A percentile compares a stretch with the other conserved stretches of the same genome.
These are phyloP conservation scores for Micrasema minimum DNA, from an alignment of 1,140 invertebrate species.

Conservation along the genomic window DNA sequence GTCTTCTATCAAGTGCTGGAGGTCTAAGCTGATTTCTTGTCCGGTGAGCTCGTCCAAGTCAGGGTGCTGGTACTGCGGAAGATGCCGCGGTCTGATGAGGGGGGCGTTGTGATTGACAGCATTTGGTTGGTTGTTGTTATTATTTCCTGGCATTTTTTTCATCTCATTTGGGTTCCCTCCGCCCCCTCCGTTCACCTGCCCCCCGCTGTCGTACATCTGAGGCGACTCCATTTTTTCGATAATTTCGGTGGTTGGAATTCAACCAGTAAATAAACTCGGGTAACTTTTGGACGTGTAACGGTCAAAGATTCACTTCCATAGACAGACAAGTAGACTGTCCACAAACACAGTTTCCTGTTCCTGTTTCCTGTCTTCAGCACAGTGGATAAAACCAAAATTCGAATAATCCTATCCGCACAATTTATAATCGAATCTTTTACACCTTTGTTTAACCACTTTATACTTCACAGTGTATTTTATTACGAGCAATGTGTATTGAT, in stretches of 20 bases:
- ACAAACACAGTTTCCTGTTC: too few relatives aligned
- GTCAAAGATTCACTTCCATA: neutral
- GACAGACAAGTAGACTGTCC: neutral
- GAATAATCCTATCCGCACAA: too few relatives aligned
- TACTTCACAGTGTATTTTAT: conserved; percentile 5
- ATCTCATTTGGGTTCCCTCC: conserved; percentile 58
- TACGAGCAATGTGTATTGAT: conserved; percentile 16
- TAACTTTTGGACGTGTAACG: too few relatives aligned
- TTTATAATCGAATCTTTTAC: conserved; percentile 3
- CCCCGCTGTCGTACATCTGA: conserved; percentile 74
- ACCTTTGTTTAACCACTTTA: neutral
- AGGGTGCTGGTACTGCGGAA: conserved; percentile 74
- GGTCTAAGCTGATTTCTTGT: conserved; percentile 88
- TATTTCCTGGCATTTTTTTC: conserved; percentile 59
- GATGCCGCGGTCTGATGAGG: conserved; percentile 59
- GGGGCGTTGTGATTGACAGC: conserved; percentile 56
- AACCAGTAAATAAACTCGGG: too few relatives aligned
- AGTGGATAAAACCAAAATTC: too few relatives aligned
- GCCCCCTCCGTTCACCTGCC: conserved; percentile 56
- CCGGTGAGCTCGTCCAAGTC: conserved; percentile 88
- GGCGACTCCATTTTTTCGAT: conserved; percentile 72
- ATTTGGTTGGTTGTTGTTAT: conserved; percentile 54
- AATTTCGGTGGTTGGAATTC: neutral
- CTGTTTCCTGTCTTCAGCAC: too few relatives aligned
- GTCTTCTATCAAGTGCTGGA: conserved; percentile 90